Evolutionary conservation across 2,113 vertebrate genomes (phyloP), one percentile per base, ranked within the genome.

Genomic region (Oenanthe oenanthe): DNA sequence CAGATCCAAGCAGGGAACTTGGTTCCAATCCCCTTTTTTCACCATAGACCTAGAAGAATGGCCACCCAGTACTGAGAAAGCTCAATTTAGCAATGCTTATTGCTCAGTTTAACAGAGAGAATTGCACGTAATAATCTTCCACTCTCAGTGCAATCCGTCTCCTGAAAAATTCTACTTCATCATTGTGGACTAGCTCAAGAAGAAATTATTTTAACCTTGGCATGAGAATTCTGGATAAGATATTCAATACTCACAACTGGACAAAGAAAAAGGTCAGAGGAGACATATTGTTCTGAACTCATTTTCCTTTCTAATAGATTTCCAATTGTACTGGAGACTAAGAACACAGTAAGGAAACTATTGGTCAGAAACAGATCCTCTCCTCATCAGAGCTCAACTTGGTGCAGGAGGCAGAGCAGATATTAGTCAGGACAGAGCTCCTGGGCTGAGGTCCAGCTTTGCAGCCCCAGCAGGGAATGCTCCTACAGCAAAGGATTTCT

Each of bases 151-250:
- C 85, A 89, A 95, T 96, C 76, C 4, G 5, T 96, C 93, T 94
- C 93, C 92, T 77, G 71, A 80, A 90, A 81, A 92, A 74, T 76
- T 73, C 93, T 91, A 85, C 81, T 90, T 90, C 85, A 96, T 96
- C 94, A 92, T 7, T 36, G 38, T 18, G 47, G 88, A 92, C 88
- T 74, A 51, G 56, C 74, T 79, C 57, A 74, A 73, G 67, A 89
- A 93, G 63, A 86, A 80, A 86, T 92, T 88, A 73, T 83, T 95
- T 83, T 84, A 94, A 88, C 78, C 43, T 67, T 85, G 43, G 43
- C 63, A 70, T 77, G 38, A 74, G 58, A 80, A 88, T 83, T 71
- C 38, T 63, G 78, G 60, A 40, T 76, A 68, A 82, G 50, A 85
- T 40, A 71, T 66, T 93, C 78, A 80, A 70, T 68, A 50, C 34